Base-by-base conservation (phyloP, 2,797 vertebrate species). In the Lerista edwardsae region DNA sequence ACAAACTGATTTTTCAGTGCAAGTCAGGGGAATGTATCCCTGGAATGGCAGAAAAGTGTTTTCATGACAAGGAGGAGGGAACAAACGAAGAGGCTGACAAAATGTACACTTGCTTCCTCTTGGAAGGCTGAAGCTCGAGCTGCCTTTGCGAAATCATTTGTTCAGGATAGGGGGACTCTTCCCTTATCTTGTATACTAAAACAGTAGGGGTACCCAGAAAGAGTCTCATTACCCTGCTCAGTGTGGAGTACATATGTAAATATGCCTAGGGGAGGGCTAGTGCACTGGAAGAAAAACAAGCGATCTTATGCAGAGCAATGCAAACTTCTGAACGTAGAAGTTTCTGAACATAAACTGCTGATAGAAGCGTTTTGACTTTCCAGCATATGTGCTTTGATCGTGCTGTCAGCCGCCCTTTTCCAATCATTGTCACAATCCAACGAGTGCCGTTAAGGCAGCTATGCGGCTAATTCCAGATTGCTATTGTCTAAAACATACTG, bases 221-320 rank as follows among this genome's bases (percentile, higher is more conserved):
- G 88, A 90, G 75, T 23, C 82, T 93, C 89, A 92, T 94, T 92
- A 91, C 82, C 55, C 75, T 68, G 69, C 90, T 47, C 92, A 91
- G 92, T 90, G 68, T 91, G 92, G 82, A 74, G 67, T 34, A 75
- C 84, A 82, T 91, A 87, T 91, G 80, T 84, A 87, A 89, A 80
- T 78, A 67, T 76, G 83, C 82, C 86, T 86, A 68, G 79, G 86
- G 80, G 91, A 80, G 85, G 74, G 75, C 88, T 90, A 71, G 39
- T 74, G 80, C n/a, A 80, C 15, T 72, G 80, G 79, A 78, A 71
- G 67, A 78, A 81, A 47, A 73, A 71, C 79, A 88, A 36, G 75
- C 82, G 82, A 34, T 61, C 82, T 14, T 79, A 78, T 74, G 79
- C 81, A 81, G 80, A 74, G 55, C 84, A 88, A 72, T 41, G 90